phyloP scores from a whole-genome alignment of 1,140 invertebrate species.

The Atta texana region DNA sequence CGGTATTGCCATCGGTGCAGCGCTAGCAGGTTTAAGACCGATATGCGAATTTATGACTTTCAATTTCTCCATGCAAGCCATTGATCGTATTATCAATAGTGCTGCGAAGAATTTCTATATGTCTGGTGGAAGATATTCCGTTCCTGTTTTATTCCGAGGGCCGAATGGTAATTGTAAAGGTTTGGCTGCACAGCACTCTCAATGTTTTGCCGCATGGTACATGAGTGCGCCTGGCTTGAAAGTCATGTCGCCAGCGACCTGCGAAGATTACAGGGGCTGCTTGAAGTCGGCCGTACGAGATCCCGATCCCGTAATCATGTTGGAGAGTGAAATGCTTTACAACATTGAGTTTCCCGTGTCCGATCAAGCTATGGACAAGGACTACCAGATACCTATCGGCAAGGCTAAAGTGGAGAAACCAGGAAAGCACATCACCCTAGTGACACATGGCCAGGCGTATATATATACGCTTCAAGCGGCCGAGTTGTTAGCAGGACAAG shows the following conservation, averaged over 20 bases:
- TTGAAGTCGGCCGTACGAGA: constrained; percentile 90
- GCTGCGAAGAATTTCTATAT: constrained; percentile 91
- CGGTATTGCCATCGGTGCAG: constrained; percentile 97
- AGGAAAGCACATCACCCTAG: constrained; percentile 90
- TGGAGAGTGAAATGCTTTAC: constrained; percentile 92
- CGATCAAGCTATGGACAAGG: constrained; percentile 88
- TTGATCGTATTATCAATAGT: constrained; percentile 92
- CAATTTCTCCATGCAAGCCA: constrained; percentile 93
- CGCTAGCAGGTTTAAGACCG: constrained; percentile 91
- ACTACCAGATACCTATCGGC: constrained; percentile 91
- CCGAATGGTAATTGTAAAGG: constrained; percentile 91
- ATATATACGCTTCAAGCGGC: constrained; percentile 89
- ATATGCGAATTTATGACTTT: constrained; percentile 94
- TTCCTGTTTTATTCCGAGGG: constrained; percentile 92
- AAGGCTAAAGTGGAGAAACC: constrained; percentile 92
- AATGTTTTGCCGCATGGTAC: constrained; percentile 92
- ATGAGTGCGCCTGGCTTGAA: constrained; percentile 91
- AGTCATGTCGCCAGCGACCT: constrained; percentile 90
- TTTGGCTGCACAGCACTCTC: constrained; percentile 92
- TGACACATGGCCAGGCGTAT: constrained; percentile 86
- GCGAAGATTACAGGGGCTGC: constrained; percentile 90
- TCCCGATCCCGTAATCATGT: constrained; percentile 89
- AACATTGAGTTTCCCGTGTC: constrained; percentile 81
- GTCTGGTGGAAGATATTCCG: constrained; percentile 89
- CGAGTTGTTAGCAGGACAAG: constrained; percentile 87